Evolutionary conservation across 2,113 vertebrate species (phyloP).

Genomic region (Colossoma macropomum): DNA sequence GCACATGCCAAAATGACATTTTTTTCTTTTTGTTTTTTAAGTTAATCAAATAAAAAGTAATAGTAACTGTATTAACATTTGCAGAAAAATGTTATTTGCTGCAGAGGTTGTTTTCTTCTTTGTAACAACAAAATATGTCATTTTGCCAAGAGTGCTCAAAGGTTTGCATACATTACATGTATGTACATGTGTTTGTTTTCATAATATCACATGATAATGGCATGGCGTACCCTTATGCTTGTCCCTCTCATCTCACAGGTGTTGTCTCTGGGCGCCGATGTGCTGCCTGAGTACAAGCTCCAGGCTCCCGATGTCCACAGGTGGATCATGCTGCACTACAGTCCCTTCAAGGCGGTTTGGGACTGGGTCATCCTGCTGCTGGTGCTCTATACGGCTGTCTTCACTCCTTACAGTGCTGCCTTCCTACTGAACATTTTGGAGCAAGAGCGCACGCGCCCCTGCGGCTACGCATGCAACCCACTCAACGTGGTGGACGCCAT

Average conservation of each 20-base stretch:
- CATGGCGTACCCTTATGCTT: neutral
- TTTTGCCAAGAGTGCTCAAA: too few relatives aligned
- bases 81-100: too few relatives aligned
- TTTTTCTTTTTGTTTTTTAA: too few relatives aligned
- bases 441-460: slow-evolving; percentile 79
- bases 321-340: slow-evolving; percentile 95
- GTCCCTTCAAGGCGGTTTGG: slow-evolving; percentile 96
- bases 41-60: too few relatives aligned
- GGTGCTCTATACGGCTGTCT: slow-evolving; percentile 94
- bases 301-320: slow-evolving; percentile 87
- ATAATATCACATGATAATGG: too few relatives aligned
- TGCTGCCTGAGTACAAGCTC: slow-evolving; percentile 91
- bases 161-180: too few relatives aligned
- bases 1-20: too few relatives aligned
- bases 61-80: too few relatives aligned
- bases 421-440: slow-evolving; percentile 90
- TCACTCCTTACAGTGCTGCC: slow-evolving; percentile 93
- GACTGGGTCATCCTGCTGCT: slow-evolving; percentile 97
- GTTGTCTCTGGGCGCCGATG: slow-evolving; percentile 90
- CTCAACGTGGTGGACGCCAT: slow-evolving; percentile 91
- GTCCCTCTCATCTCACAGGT: slow-evolving; percentile 75
- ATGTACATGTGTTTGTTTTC: too few relatives aligned
- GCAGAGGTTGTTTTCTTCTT: too few relatives aligned
- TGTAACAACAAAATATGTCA: too few relatives aligned
- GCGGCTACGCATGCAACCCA: slow-evolving; percentile 88